Evolutionary conservation across 2,797 vertebrate genomes (phyloP), one percentile per base, ranked within the genome.

Genomic region (Fistularia commersonii): DNA sequence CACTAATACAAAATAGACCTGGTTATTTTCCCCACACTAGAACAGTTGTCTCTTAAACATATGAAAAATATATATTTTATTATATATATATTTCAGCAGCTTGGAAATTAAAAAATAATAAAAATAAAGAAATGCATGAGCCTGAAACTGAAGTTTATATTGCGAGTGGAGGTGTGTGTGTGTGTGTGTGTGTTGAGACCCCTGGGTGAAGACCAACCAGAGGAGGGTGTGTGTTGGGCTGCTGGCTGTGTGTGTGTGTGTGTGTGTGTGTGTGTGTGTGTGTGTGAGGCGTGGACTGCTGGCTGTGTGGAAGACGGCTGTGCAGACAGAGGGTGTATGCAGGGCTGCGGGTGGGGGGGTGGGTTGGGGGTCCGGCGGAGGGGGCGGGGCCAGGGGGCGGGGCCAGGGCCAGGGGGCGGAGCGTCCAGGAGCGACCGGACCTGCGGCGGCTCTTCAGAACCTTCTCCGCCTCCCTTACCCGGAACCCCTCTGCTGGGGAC

Each of bases 71-170:
- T 80, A 91, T 71, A 83, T 82, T 73, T 74, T 48, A 60, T 63
- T 76, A 69, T 69, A 74, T 75, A 81, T 76, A 80, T 73, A 83
- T 70, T 83, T 92, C 92, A 96, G 95, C 94, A 96, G 95, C 95
- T 94, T 92, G 90, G 90, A 79, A 93, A 89, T 45, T 89, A 85
- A 90, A 91, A 48, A 62, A 86, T 39, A 54, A 86, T n/a, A n/a
- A n/a, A n/a, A n/a, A n/a, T n/a, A n/a, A n/a, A n/a, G n/a, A 88
- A 90, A 92, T 81, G 89, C 90, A 92, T 92, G 92, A 96, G 92
- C 91, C 90, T 86, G 55, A 85, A 82, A 86, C 83, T 87, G 85
- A 89, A 82, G 78, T 84, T 89, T 84, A 86, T 83, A 91, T 76
- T 85, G 86, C 87, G 72, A 51, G 87, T 88, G 89, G 90, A 91